These are phyloP conservation scores for Telmatochromis sp. DNA, from an alignment of 2,113 vertebrate species.

Conservation along the genomic window DNA sequence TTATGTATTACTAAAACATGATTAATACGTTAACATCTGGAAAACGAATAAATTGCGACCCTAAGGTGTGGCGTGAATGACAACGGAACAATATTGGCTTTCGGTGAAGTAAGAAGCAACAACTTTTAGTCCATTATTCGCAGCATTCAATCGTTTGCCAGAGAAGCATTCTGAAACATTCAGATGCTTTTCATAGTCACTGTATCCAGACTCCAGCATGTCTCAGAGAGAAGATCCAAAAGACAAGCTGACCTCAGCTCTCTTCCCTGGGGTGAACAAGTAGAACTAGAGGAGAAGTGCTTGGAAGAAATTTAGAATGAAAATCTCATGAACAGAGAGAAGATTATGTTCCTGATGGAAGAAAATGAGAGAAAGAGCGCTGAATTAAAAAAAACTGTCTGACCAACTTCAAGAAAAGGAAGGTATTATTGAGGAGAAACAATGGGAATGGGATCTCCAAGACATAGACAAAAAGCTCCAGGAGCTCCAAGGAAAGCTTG, in stretches of 20 bases:
- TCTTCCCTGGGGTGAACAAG: neutral
- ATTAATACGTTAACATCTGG: neutral
- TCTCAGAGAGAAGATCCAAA: neutral
- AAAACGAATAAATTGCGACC: neutral
- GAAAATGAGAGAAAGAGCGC: neutral
- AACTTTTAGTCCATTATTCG: neutral
- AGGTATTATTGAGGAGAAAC: neutral
- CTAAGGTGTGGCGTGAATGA: neutral
- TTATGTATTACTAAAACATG: neutral
- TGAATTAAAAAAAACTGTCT: neutral
- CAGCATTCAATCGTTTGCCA: neutral
- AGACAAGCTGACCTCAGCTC: neutral
- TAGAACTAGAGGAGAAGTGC: neutral
- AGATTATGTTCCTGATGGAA: neutral
- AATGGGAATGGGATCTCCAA: neutral
- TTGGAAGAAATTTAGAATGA: neutral
- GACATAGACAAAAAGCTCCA: neutral
- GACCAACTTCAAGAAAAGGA: neutral
- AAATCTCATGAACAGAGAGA: neutral
- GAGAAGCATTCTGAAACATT: neutral
- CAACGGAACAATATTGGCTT: neutral
- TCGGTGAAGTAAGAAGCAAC: neutral
- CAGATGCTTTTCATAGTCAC: neutral
- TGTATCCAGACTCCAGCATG: neutral
- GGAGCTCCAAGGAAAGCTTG: neutral